These are phyloP conservation scores for Periparus ater DNA, from an alignment of 2,797 vertebrate species.

Conservation along the genomic window DNA sequence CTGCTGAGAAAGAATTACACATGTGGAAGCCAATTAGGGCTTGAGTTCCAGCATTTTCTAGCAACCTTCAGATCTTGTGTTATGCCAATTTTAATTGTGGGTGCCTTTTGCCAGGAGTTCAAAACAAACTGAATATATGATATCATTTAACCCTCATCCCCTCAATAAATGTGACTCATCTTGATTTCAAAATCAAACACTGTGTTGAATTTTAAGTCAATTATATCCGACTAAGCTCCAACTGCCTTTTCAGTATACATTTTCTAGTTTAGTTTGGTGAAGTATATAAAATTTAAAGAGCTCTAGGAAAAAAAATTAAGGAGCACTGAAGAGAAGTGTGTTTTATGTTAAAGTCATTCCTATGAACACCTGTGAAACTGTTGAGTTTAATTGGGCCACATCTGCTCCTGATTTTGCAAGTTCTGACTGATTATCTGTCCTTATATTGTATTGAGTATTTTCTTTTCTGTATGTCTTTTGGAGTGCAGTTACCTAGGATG, in stretches of 20 bases:
- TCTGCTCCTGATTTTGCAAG: slow-evolving; percentile 19
- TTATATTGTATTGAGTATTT: not conserved
- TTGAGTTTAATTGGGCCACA: slow-evolving; percentile 30
- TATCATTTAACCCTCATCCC: not conserved
- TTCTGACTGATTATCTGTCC: not conserved
- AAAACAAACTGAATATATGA: not conserved
- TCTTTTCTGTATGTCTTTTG: not conserved
- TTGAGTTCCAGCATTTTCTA: slow-evolving; percentile 11
- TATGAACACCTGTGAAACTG: slow-evolving; percentile 37
- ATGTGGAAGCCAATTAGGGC: not conserved
- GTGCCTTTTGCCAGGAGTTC: not conserved
- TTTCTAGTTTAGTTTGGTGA: slow-evolving; percentile 3
- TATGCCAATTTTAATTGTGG: not conserved
- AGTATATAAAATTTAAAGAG: not conserved
- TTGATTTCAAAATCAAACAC: slow-evolving; percentile 14
- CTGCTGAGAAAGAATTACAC: slow-evolving; percentile 15
- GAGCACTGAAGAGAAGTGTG: not conserved
- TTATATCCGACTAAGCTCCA: not conserved
- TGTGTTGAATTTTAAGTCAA: not conserved
- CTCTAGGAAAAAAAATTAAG: not conserved
- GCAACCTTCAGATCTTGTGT: not conserved
- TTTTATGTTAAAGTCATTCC: slow-evolving; percentile 25
- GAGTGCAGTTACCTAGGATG: not conserved
- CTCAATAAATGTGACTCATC: not conserved
- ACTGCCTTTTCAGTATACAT: not conserved